Evolutionary conservation across 2,888 invertebrate genomes (phyloP).

Genomic region (Megalurothrips usitatus): DNA sequence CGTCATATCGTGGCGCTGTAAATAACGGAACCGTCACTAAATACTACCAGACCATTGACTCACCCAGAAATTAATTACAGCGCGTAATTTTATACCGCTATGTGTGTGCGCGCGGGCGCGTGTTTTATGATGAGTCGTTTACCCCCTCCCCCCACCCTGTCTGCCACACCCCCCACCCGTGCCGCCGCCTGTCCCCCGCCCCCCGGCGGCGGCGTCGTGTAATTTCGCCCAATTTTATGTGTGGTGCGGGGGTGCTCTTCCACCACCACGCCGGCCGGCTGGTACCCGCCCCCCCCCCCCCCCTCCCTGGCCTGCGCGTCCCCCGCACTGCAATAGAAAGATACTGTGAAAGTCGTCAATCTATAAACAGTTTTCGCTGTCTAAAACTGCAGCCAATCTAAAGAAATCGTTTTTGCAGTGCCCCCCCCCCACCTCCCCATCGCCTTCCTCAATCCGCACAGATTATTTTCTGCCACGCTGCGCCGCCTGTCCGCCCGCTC

Average conservation of each 20-base stretch:
- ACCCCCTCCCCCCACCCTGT: not conserved
- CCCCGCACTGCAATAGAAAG: too few species aligned
- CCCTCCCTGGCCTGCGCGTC: not conserved
- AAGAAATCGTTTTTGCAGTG: too few species aligned
- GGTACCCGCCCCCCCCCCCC: not conserved
- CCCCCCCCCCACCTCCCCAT: too few species aligned
- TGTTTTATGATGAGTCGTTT: constrained; percentile 15
- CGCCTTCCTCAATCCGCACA: too few species aligned
- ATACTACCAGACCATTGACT: constrained; percentile 21
- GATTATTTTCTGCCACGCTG: too few species aligned
- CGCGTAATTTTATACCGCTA: not conserved
- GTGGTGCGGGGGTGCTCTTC: not conserved
- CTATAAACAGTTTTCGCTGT: too few species aligned
- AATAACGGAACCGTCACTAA: not conserved
- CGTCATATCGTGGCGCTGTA: too few species aligned
- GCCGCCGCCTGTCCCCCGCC: not conserved
- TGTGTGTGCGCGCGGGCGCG: not conserved
- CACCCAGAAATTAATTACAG: constrained; percentile 21
- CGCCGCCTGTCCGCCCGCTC: too few species aligned
- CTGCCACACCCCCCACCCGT: not conserved
- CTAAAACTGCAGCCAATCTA: too few species aligned
- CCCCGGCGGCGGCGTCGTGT: not conserved
- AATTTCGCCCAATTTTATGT: constrained; percentile 12
- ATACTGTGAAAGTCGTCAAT: too few species aligned
- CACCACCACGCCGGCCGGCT: not conserved